Evolutionary conservation across 35 echinoderm and acorn worm species (phyloP).

Genomic region (Acanthaster planci): DNA sequence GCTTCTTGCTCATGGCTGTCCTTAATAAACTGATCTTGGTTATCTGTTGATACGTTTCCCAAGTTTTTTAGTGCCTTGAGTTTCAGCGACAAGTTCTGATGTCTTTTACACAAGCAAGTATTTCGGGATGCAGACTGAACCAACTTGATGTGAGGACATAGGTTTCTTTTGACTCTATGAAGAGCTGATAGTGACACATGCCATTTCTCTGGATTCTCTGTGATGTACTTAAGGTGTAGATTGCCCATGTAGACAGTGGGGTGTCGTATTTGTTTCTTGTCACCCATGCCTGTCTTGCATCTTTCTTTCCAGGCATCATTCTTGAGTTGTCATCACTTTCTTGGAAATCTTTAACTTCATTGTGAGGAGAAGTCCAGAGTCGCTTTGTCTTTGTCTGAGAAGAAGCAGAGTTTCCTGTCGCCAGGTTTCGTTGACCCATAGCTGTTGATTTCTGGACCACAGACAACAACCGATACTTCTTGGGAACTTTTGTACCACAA

Average conservation of each 20-base stretch:
- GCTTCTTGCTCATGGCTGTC: conserved; percentile 5
- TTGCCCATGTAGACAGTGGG: conserved; percentile 35
- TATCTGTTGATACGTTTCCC: not conserved
- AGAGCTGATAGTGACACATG: conserved; percentile 41
- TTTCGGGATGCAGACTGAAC: conserved; percentile 35
- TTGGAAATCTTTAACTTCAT: conserved; percentile 43
- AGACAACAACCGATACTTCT: conserved; percentile 25
- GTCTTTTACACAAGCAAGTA: conserved; percentile 37
- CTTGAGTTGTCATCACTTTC: conserved; percentile 51
- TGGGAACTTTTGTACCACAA: conserved; percentile 12
- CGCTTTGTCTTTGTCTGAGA: not conserved
- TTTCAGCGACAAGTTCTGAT: conserved; percentile 47
- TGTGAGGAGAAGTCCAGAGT: conserved; percentile 19
- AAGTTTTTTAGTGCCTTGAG: conserved; percentile 43
- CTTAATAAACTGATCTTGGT: conserved; percentile 56
- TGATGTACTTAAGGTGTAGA: conserved; percentile 25
- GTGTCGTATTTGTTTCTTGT: conserved; percentile 21
- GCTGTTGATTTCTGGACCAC: conserved; percentile 8
- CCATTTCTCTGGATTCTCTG: conserved; percentile 47
- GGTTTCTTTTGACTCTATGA: conserved; percentile 18
- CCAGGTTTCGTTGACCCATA: conserved; percentile 32
- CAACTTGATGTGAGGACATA: conserved; percentile 36
- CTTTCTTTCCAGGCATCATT: conserved; percentile 55
- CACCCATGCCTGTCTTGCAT: conserved; percentile 33
- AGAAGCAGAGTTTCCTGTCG: not conserved